Evolutionary conservation across 2,888 invertebrate species (phyloP).

Genomic region (Anodontia alba): DNA sequence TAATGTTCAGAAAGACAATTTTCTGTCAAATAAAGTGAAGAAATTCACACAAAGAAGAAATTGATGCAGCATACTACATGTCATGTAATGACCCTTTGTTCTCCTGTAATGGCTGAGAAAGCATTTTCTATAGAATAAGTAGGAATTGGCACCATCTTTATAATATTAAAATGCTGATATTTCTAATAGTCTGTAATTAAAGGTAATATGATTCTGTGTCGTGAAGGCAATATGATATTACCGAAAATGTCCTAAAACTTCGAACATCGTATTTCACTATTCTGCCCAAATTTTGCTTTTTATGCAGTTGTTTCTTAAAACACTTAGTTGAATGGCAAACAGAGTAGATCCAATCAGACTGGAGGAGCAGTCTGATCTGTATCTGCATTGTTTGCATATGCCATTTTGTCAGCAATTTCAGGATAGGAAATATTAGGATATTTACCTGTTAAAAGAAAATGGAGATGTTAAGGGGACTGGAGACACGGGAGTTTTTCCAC

Average conservation of each 20-base stretch:
- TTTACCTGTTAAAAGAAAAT: no score
- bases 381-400: no score
- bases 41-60: slow-evolving; percentile 19
- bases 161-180: slow-evolving; percentile 8
- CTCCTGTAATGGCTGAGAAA: background rate
- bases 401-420: no score
- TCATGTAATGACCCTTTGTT: background rate
- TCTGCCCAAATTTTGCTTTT: no score
- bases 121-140: background rate
- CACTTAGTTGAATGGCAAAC: no score
- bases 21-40: slow-evolving; percentile 17
- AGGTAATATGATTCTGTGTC: slow-evolving; percentile 7
- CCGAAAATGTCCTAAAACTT: background rate
- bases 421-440: no score
- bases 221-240: background rate
- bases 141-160: background rate
- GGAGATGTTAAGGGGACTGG: no score
- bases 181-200: slow-evolving; percentile 5
- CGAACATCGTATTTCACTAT: no score
- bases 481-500: no score
- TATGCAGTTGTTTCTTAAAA: no score
- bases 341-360: no score
- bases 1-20: slow-evolving; percentile 39
- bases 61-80: background rate
- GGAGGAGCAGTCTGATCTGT: no score